phyloP scores from a whole-genome alignment of 2,888 invertebrate species.

The Lithophane semibrunnea region DNA sequence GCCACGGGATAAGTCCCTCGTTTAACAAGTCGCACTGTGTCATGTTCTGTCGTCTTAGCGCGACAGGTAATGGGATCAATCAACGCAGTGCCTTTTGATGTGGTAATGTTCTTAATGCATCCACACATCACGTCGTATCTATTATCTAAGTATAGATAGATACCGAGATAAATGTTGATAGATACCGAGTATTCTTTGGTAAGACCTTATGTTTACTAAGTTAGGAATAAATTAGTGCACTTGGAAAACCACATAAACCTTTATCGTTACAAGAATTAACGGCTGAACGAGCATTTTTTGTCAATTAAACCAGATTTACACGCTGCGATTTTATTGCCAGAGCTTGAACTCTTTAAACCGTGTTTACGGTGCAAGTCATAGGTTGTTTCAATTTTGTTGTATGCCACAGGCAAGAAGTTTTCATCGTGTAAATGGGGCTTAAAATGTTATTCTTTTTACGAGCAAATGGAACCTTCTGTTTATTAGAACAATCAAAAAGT shows the following conservation, averaged over 20 bases:
- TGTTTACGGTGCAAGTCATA: too few species aligned
- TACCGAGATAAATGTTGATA: too few species aligned
- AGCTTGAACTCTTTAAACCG: not conserved
- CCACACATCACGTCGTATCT: constrained; percentile 7
- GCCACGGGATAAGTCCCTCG: not conserved
- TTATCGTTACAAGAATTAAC: not conserved
- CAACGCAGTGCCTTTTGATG: constrained; percentile 55
- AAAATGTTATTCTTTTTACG: too few species aligned
- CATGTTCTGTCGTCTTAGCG: constrained; percentile 15
- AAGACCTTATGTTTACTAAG: not conserved
- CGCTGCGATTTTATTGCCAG: too few species aligned
- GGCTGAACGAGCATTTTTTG: not conserved
- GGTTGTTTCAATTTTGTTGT: not conserved
- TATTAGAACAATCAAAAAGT: too few species aligned
- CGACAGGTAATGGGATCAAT: constrained; percentile 55
- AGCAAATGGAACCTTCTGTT: too few species aligned
- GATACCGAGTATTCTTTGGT: not conserved
- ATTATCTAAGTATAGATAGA: constrained; percentile 7
- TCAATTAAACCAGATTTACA: not conserved
- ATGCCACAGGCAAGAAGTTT: not conserved
- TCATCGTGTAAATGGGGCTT: not conserved
- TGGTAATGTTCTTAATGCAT: constrained; percentile 51
- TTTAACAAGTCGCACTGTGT: constrained; percentile 17
- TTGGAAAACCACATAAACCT: not conserved
- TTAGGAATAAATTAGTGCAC: not conserved